A percentile compares a stretch with the other conserved stretches of the same genome.
These are phyloP conservation scores for Telmatochromis sp. DNA, from an alignment of 2,113 vertebrate species.

Conservation along the genomic window DNA sequence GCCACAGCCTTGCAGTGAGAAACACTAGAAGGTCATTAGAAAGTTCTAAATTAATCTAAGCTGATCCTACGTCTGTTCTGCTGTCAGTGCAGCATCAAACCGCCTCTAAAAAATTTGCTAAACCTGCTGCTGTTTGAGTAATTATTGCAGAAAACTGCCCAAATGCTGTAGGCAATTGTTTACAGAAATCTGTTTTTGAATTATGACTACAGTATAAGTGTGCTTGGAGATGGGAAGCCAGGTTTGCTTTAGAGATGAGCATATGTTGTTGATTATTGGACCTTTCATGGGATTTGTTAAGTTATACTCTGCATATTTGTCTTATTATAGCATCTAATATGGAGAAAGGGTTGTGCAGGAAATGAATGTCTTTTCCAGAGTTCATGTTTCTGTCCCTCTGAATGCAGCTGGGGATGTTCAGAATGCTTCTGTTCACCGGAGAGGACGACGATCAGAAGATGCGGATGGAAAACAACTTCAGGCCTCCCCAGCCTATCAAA, in stretches of 20 bases:
- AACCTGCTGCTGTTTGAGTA: background rate
- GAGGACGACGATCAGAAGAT: slow-evolving; percentile 82
- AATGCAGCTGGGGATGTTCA: slow-evolving; percentile 86
- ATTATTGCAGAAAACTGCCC: background rate
- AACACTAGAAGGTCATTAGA: background rate
- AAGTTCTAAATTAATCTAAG: background rate
- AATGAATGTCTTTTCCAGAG: background rate
- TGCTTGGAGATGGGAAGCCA: background rate
- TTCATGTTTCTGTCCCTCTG: background rate
- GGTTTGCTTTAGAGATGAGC: background rate
- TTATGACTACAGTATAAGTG: background rate
- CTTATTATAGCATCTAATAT: background rate
- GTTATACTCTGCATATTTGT: background rate
- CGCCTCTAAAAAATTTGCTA: too few relatives aligned
- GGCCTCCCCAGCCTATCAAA: slow-evolving; percentile 89
- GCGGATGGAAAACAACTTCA: slow-evolving; percentile 94
- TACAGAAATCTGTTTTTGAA: background rate
- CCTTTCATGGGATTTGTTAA: background rate
- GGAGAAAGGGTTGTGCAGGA: background rate
- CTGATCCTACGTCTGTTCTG: background rate
- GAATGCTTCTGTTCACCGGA: slow-evolving; percentile 78
- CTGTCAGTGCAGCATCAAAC: background rate
- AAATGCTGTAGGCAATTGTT: background rate
- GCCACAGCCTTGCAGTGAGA: background rate
- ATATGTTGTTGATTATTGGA: background rate